These are phyloP conservation scores for Xiphorhynchus erythropygius DNA, from an alignment of 2,797 vertebrate genomes.

Conservation along the genomic window DNA sequence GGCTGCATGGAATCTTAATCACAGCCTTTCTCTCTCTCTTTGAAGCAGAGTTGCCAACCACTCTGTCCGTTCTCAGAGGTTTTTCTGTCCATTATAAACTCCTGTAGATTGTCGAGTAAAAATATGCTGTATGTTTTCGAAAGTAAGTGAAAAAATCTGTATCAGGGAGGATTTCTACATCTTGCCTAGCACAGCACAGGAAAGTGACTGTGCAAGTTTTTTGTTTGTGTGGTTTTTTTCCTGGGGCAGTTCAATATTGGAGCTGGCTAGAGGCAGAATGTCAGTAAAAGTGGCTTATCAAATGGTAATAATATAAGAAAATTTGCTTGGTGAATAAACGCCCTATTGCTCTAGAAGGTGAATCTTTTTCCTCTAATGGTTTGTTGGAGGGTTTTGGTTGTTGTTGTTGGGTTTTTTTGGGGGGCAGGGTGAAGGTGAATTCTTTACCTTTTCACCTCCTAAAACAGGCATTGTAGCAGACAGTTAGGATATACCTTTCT, in stretches of 20 bases:
- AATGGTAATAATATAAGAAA: not conserved
- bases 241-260: not conserved
- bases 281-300: not conserved
- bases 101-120: not conserved
- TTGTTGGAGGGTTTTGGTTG: not conserved
- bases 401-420: not conserved
- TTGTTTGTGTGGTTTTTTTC: not conserved
- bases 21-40: not conserved
- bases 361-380: not conserved
- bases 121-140: not conserved
- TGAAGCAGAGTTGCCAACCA: not conserved
- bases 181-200: not conserved
- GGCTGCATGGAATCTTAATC: not conserved
- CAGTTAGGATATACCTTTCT: not conserved
- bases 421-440: fast-evolving
- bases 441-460: not conserved
- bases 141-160: not conserved
- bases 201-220: not conserved
- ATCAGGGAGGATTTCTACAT: not conserved
- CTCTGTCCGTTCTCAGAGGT: not conserved
- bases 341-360: not conserved
- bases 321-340: not conserved
- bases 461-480: not conserved
- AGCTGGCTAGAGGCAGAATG: not conserved
- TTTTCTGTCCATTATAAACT: not conserved